phyloP scores from a whole-genome alignment of 1,140 invertebrate species.

The Drosophila seguyi region DNA sequence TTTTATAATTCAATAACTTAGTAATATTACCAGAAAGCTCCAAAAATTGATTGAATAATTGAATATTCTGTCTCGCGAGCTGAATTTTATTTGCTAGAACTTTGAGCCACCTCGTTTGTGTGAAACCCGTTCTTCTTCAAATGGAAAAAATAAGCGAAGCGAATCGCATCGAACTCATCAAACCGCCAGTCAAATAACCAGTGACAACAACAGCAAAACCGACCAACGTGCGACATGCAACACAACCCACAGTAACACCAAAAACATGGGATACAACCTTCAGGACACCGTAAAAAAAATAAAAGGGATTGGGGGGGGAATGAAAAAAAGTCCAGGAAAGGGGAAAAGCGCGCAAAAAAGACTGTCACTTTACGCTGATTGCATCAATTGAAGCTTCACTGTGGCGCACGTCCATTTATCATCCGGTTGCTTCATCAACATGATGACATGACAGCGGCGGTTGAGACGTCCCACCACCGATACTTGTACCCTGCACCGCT shows the following conservation, averaged over 20 bases:
- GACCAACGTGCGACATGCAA: conserved; percentile 50
- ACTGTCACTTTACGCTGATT: conserved; percentile 84
- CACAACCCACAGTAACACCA: conserved; percentile 38
- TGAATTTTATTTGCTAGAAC: conserved; percentile 14
- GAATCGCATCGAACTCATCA: conserved; percentile 42
- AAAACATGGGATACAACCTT: conserved; percentile 21
- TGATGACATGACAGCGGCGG: conserved; percentile 80
- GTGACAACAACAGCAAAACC: conserved; percentile 37
- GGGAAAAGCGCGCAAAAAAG: conserved; percentile 27
- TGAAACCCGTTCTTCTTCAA: not conserved
- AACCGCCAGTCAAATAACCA: conserved; percentile 60
- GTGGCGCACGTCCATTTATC: conserved; percentile 83
- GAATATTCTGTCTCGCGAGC: not conserved
- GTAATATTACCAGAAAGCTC: not conserved
- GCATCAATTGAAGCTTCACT: conserved; percentile 83
- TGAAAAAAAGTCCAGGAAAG: not conserved
- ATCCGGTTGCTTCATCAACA: conserved; percentile 84
- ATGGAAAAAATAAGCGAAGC: conserved; percentile 17
- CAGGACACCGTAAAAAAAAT: conserved; percentile 15
- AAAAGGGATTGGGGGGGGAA: not conserved
- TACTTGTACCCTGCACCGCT: conserved; percentile 8
- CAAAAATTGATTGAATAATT: not conserved
- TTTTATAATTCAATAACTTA: not conserved
- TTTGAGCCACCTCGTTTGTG: not conserved
- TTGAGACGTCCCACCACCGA: conserved; percentile 57